phyloP scores from a whole-genome alignment of 2,113 vertebrate genomes.

The Lagopus muta region DNA sequence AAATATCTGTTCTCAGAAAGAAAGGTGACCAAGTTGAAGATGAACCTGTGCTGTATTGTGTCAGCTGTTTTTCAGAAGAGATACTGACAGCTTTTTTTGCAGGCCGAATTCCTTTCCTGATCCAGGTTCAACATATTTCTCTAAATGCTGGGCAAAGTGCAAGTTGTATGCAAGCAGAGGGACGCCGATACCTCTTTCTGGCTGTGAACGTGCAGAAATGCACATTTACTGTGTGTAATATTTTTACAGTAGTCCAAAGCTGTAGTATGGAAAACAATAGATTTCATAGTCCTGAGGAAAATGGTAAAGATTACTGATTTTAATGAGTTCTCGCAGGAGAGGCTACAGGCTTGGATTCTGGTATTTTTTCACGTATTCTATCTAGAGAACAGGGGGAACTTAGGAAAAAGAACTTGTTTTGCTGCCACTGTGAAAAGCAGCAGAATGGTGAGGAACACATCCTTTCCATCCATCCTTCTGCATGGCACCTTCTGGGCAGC shows the following conservation, averaged over 20 bases:
- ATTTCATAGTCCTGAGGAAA: slow-evolving; percentile 30
- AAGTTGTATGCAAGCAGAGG: not conserved
- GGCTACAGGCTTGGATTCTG: slow-evolving; percentile 9
- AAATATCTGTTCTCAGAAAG: not conserved
- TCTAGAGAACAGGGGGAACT: not conserved
- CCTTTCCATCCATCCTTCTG: not conserved
- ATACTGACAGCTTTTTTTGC: not conserved
- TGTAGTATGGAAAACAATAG: not conserved
- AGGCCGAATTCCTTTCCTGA: not conserved
- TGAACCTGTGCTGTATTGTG: not conserved
- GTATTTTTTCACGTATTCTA: slow-evolving; percentile 20
- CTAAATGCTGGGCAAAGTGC: not conserved
- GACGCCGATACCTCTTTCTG: not conserved
- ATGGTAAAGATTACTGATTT: not conserved
- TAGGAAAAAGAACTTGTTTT: not conserved
- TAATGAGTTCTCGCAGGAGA: not conserved
- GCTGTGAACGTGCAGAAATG: not conserved
- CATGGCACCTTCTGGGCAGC: accelerated
- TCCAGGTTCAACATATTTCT: not conserved
- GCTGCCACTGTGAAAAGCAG: not conserved
- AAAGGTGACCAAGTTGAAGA: not conserved
- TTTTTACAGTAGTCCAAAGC: not conserved
- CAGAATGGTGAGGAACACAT: not conserved
- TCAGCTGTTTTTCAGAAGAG: not conserved
- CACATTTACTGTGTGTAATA: not conserved